These are phyloP conservation scores for Ceryle rudis DNA, from an alignment of 2,797 vertebrate species.

Conservation along the genomic window DNA sequence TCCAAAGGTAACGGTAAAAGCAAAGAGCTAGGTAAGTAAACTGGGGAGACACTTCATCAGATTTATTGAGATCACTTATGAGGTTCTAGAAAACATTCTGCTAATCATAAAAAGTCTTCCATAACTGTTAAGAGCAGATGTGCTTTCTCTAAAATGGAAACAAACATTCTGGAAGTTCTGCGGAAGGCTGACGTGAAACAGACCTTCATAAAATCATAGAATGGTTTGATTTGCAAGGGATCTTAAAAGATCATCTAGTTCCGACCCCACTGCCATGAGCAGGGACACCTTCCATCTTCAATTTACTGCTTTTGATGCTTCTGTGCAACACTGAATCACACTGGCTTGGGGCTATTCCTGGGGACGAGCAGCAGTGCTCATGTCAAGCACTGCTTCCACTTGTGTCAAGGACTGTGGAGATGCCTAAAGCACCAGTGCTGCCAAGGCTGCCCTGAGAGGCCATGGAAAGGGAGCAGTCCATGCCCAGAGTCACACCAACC, in stretches of 20 bases:
- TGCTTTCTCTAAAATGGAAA: background rate
- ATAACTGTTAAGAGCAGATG: background rate
- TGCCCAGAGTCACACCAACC: accelerated
- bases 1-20: background rate
- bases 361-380: background rate
- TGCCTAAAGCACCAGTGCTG: background rate
- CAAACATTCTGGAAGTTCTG: background rate
- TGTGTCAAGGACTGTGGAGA: background rate
- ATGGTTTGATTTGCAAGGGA: background rate
- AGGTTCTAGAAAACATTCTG: background rate
- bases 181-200: background rate
- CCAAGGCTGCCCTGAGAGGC: background rate
- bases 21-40: constrained; percentile 5
- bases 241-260: background rate
- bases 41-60: background rate
- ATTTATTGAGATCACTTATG: background rate
- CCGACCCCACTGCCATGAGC: accelerated
- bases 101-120: background rate
- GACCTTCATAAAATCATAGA: background rate
- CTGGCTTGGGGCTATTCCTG: background rate
- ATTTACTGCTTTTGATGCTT: background rate
- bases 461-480: accelerated
- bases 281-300: background rate
- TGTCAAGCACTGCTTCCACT: background rate
- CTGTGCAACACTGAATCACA: background rate